These are phyloP conservation scores for Serrognathus titanus DNA, from an alignment of 2,888 invertebrate species.

Conservation along the genomic window DNA sequence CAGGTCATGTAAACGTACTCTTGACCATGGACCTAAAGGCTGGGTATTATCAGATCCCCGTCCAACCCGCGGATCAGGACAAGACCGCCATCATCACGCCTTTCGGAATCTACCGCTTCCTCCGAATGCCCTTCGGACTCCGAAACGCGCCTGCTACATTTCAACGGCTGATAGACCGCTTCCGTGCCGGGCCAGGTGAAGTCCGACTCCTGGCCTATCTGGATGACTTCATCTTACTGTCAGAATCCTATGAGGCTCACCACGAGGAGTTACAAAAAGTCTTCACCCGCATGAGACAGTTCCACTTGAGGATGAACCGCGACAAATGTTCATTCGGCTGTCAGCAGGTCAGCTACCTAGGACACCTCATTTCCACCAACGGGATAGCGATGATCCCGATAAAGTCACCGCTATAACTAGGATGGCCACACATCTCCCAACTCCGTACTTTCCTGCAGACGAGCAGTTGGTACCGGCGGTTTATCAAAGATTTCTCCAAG, in stretches of 20 bases:
- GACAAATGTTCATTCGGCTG: slow-evolving; percentile 22
- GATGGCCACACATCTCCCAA: too few species aligned
- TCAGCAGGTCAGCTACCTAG: slow-evolving; percentile 17
- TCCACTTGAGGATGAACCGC: slow-evolving; percentile 19
- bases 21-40: too few species aligned
- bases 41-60: too few species aligned
- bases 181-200: slow-evolving; percentile 15
- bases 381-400: neutral
- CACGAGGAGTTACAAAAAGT: slow-evolving; percentile 20
- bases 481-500: too few species aligned
- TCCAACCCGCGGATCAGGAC: too few species aligned
- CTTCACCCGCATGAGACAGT: slow-evolving; percentile 15
- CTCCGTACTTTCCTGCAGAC: too few species aligned
- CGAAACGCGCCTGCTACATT: slow-evolving; percentile 24
- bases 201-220: slow-evolving; percentile 21
- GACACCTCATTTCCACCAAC: slow-evolving; percentile 9
- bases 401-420: neutral
- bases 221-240: slow-evolving; percentile 22
- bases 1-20: too few species aligned
- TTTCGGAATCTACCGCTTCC: slow-evolving; percentile 16
- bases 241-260: slow-evolving; percentile 22
- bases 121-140: slow-evolving; percentile 24
- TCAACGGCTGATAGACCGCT: too few species aligned
- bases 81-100: slow-evolving; percentile 14
- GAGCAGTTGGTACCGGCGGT: too few species aligned